These are phyloP conservation scores for Trididemnum nubilum DNA, from an alignment of 23 tunicate species.

Conservation along the genomic window DNA sequence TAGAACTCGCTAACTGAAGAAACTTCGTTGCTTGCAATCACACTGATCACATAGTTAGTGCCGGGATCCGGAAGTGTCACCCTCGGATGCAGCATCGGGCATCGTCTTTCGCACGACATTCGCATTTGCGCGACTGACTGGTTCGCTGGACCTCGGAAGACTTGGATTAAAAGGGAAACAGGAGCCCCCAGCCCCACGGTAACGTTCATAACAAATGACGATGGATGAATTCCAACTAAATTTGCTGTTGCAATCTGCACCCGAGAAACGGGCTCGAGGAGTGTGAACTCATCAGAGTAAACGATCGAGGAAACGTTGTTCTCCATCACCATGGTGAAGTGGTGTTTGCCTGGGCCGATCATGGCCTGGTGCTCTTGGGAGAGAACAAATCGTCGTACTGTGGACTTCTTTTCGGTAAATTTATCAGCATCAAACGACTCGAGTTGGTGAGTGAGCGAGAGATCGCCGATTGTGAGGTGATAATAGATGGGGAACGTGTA, in stretches of 20 bases:
- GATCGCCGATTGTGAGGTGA: background rate
- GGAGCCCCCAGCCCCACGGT: background rate
- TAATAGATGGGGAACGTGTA: background rate
- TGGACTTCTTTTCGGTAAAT: background rate
- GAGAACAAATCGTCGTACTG: background rate
- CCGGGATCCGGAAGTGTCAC: background rate
- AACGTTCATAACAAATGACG: background rate
- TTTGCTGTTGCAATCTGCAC: background rate
- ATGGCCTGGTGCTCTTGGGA: background rate
- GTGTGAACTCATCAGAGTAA: background rate
- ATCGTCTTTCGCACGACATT: background rate
- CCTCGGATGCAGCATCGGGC: background rate
- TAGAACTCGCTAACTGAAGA: background rate
- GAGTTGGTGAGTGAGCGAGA: background rate
- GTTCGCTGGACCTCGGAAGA: background rate
- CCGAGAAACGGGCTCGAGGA: background rate
- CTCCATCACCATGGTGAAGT: background rate
- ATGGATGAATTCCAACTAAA: background rate
- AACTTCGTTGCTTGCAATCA: background rate
- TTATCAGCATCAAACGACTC: background rate
- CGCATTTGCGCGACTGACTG: background rate
- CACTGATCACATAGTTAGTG: background rate
- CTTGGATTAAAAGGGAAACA: background rate
- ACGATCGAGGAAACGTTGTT: conserved; percentile 4
- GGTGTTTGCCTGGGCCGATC: background rate